phyloP scores from a whole-genome alignment of 1,140 invertebrate genomes.

The Chlorops oryzae region DNA sequence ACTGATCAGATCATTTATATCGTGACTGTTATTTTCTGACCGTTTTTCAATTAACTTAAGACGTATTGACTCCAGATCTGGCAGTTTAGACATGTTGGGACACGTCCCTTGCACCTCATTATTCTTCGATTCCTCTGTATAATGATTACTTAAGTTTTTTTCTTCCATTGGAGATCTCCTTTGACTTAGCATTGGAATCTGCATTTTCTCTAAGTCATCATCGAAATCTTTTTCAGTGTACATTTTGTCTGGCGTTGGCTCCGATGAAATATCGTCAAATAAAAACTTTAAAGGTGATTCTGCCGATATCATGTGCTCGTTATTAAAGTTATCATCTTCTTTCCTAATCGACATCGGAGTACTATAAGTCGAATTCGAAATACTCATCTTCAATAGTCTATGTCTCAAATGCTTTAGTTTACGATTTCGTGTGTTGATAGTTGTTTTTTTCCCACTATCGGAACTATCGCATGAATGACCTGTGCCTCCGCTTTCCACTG shows the following conservation, averaged over 20 bases:
- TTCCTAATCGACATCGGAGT: constrained; percentile 6
- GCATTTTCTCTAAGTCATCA: constrained; percentile 15
- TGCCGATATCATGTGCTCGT: constrained; percentile 7
- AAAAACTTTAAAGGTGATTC: constrained; percentile 15
- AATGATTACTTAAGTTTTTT: no score
- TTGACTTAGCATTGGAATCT: constrained; percentile 16
- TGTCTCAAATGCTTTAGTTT: neutral
- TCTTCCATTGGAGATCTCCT: constrained; percentile 4
- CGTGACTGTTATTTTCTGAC: constrained; percentile 2
- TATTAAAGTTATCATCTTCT: no score
- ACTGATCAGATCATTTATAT: constrained; percentile 11
- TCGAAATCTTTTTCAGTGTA: constrained; percentile 16
- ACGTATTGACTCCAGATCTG: constrained; percentile 9
- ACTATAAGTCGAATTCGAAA: constrained; percentile 17
- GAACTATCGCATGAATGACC: neutral
- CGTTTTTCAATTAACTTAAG: constrained; percentile 11
- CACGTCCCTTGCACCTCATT: neutral
- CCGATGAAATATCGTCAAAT: constrained; percentile 10
- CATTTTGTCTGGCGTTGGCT: constrained; percentile 1
- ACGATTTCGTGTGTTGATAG: neutral
- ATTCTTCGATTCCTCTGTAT: neutral
- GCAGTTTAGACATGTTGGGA: neutral
- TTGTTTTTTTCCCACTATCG: constrained; percentile 4
- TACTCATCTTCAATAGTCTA: constrained; percentile 11
- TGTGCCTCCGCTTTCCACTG: constrained; percentile 1